A percentile compares a stretch with the other conserved stretches of the same genome.
These are phyloP conservation scores for Antheraea assamensis DNA, from an alignment of 2,888 invertebrate genomes.

Conservation along the genomic window DNA sequence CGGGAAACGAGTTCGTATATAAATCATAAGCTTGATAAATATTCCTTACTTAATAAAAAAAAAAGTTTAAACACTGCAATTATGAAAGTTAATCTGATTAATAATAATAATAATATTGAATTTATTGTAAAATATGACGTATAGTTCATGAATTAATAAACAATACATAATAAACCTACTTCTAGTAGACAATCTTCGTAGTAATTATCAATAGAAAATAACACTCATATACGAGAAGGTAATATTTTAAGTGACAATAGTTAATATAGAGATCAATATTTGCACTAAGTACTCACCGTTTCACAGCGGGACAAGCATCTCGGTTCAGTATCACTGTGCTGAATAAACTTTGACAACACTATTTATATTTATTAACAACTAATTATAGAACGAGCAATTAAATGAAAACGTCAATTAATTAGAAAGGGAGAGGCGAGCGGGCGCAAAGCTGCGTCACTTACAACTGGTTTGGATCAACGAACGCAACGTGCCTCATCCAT, in stretches of 20 bases:
- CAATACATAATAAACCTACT: neutral
- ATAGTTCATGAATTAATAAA: neutral
- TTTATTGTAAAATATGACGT: neutral
- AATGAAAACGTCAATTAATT: constrained; percentile 81
- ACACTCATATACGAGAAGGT: neutral
- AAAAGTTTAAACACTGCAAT: neutral
- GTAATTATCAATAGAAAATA: neutral
- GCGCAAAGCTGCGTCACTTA: constrained; percentile 72
- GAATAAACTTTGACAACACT: constrained; percentile 69
- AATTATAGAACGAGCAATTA: constrained; percentile 77
- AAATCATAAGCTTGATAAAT: neutral
- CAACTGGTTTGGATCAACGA: constrained; percentile 76
- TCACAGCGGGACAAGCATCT: constrained; percentile 30
- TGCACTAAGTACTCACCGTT: constrained; percentile 36
- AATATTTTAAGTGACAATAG: neutral
- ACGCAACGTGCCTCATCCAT: constrained; percentile 76
- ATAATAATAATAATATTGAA: neutral
- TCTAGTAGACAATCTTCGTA: neutral
- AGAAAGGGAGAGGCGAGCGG: constrained; percentile 76
- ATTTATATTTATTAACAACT: constrained; percentile 67
- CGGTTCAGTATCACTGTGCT: constrained; percentile 48
- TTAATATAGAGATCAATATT: constrained; percentile 27
- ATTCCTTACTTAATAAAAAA: neutral
- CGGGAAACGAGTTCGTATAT: neutral
- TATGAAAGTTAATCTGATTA: neutral